Conservation (phyloP, 2,113 vertebrate species). For the Microtus oregoni region DNA sequence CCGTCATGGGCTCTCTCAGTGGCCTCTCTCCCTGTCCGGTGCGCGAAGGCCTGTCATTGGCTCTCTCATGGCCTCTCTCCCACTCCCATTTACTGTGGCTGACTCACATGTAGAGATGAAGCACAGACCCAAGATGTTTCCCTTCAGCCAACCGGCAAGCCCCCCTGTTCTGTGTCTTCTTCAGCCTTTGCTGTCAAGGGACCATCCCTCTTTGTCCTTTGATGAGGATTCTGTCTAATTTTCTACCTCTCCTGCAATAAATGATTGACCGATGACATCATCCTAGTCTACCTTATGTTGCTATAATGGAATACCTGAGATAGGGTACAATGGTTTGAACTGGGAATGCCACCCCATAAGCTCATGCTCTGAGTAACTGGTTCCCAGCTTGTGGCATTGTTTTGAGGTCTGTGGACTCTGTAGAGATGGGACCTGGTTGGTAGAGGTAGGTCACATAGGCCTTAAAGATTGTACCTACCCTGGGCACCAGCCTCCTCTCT, state of each 20-base stretch:
- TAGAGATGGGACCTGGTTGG: neutral
- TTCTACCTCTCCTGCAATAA: constrained; percentile 73
- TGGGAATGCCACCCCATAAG: neutral
- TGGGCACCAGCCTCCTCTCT: neutral
- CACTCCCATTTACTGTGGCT: neutral
- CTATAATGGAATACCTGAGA: neutral
- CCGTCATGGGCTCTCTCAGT: neutral
- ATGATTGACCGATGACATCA: neutral
- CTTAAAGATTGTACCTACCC: neutral
- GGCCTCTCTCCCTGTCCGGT: too few relatives aligned
- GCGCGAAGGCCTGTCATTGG: neutral
- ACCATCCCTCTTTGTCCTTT: constrained; percentile 8
- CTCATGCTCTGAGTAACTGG: neutral
- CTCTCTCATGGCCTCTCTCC: neutral
- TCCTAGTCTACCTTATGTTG: neutral
- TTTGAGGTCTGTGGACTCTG: neutral
- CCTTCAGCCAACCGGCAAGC: neutral
- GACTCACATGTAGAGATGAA: neutral
- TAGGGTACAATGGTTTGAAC: neutral
- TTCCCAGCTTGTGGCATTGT: neutral
- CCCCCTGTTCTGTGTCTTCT: neutral
- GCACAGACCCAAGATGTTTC: neutral
- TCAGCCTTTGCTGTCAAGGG: neutral
- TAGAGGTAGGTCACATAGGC: neutral
- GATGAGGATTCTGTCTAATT: neutral